A percentile compares a stretch with the other conserved stretches of the same genome.
These are phyloP conservation scores for Echinops telfairi DNA, from an alignment of 2,113 vertebrate species.

Conservation along the genomic window DNA sequence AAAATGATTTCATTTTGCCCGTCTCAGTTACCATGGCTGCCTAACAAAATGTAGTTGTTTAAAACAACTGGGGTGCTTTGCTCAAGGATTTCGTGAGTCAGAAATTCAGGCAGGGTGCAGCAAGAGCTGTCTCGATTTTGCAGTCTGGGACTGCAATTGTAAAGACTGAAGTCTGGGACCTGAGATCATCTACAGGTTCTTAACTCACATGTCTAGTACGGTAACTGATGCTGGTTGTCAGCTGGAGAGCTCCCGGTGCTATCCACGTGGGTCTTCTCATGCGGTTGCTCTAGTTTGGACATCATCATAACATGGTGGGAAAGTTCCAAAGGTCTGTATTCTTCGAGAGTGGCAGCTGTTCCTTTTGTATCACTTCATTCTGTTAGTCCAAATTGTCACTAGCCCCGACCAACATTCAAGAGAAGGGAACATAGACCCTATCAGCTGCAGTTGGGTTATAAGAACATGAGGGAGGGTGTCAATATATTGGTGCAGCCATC, in stretches of 20 bases:
- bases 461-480: neutral
- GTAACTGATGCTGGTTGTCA: neutral
- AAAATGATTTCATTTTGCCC: conserved; percentile 19
- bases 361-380: too few relatives aligned
- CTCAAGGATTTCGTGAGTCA: conserved; percentile 2
- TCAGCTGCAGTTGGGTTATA: neutral
- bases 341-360: neutral
- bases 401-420: neutral
- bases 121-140: neutral
- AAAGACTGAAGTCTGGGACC: neutral
- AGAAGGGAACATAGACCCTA: neutral
- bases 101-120: neutral
- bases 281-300: neutral
- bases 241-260: neutral
- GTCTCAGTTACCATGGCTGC: conserved; percentile 30
- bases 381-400: neutral
- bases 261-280: neutral
- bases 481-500: neutral
- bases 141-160: neutral
- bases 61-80: conserved; percentile 19
- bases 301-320: neutral
- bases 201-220: neutral
- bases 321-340: conserved; percentile 8
- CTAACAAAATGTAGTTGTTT: conserved; percentile 16
- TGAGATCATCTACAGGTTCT: conserved; percentile 13